phyloP scores from a whole-genome alignment of 1,140 invertebrate species.

The Pinna nobilis region DNA sequence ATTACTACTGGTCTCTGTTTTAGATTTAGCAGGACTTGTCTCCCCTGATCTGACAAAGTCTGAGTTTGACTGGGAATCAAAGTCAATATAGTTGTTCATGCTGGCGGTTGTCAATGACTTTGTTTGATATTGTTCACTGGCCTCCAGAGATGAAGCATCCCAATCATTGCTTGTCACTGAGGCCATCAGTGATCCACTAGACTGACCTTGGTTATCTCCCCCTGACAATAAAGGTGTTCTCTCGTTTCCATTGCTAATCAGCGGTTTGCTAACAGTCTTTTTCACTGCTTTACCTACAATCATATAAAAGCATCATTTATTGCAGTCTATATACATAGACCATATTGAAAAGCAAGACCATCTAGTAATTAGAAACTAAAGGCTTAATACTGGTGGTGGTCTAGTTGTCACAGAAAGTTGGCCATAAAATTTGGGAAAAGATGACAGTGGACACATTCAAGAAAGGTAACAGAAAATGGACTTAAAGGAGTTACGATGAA shows the following conservation, averaged over 20 bases:
- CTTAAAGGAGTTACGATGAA: too few species aligned
- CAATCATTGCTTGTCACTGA: constrained; percentile 39
- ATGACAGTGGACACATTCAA: too few species aligned
- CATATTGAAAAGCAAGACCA: too few species aligned
- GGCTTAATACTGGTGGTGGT: too few species aligned
- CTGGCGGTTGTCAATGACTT: constrained; percentile 48
- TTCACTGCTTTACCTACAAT: constrained; percentile 49
- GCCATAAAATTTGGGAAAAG: too few species aligned
- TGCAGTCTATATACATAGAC: too few species aligned
- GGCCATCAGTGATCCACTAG: neutral
- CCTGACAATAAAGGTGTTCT: constrained; percentile 46
- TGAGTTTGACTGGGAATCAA: constrained; percentile 48
- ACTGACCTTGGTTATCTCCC: neutral
- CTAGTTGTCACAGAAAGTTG: too few species aligned
- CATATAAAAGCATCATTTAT: neutral
- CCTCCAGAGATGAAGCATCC: constrained; percentile 47
- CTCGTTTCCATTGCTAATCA: constrained; percentile 30
- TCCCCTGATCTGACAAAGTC: neutral
- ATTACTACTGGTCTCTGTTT: too few species aligned
- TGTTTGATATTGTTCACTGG: constrained; percentile 30
- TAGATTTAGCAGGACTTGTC: too few species aligned
- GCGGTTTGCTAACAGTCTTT: constrained; percentile 43
- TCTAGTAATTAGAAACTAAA: too few species aligned
- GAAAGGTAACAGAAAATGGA: too few species aligned
- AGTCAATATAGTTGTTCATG: constrained; percentile 57